phyloP scores from a whole-genome alignment of 2,888 invertebrate species.

The Cheilosia scutellata region DNA sequence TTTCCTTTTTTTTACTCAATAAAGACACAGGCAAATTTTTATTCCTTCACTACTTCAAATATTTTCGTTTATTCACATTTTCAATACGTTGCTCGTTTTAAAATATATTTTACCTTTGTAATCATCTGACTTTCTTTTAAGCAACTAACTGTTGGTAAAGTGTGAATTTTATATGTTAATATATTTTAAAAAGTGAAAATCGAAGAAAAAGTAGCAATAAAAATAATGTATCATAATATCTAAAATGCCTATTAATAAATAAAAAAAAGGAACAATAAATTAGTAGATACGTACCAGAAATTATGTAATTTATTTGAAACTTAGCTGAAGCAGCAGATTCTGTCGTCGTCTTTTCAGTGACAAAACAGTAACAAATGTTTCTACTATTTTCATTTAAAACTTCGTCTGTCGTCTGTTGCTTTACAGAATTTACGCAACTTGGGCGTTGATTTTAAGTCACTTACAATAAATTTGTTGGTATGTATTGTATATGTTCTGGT shows the following conservation, averaged over 20 bases:
- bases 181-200: conserved; percentile 22
- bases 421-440: no score
- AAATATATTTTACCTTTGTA: conserved; percentile 11
- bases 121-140: not conserved
- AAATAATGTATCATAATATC: conserved; percentile 11
- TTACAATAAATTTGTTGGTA: no score
- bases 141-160: conserved; percentile 7
- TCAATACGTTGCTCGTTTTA: not conserved
- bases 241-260: conserved; percentile 9
- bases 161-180: conserved; percentile 44
- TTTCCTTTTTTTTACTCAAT: not conserved
- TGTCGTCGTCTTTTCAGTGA: no score
- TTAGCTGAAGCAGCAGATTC: not conserved
- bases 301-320: not conserved
- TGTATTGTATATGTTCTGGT: no score
- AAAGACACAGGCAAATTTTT: conserved; percentile 3
- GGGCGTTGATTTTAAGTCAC: no score
- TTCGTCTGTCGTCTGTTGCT: no score
- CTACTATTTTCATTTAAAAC: no score
- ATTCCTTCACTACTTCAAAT: not conserved
- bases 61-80: not conserved
- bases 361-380: no score
- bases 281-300: conserved; percentile 12
- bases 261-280: not conserved
- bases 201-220: conserved; percentile 12